Conservation (phyloP, 2,113 vertebrate genomes). For the Sorex araneus region DNA sequence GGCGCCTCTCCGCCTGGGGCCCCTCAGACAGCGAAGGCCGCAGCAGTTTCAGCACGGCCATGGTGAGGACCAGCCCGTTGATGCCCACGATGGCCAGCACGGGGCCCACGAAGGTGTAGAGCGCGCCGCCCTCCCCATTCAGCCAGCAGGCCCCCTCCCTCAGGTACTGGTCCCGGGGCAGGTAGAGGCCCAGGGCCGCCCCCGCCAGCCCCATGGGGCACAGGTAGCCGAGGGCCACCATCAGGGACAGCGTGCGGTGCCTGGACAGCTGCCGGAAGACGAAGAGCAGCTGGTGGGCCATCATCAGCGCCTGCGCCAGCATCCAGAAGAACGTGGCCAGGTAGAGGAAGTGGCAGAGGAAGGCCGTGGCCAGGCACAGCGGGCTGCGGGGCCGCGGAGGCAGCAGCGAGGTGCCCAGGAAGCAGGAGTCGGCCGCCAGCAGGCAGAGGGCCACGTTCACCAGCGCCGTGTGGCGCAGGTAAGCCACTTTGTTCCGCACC, state of each 20-base stretch:
- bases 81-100: slow-evolving; percentile 88
- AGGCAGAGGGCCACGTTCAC: slow-evolving; percentile 90
- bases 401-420: slow-evolving; percentile 85
- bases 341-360: slow-evolving; percentile 93
- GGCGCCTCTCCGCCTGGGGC: slow-evolving; percentile 86
- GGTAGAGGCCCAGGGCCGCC: slow-evolving; percentile 87
- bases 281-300: slow-evolving; percentile 91
- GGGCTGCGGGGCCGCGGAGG: not conserved
- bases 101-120: slow-evolving; percentile 90
- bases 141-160: slow-evolving; percentile 88
- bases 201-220: slow-evolving; percentile 90
- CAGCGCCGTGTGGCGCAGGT: slow-evolving; percentile 90
- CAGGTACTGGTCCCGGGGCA: slow-evolving; percentile 86
- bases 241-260: slow-evolving; percentile 84
- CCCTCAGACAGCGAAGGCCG: slow-evolving; percentile 84
- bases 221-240: slow-evolving; percentile 90
- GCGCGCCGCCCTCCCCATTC: slow-evolving; percentile 84
- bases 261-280: slow-evolving; percentile 90
- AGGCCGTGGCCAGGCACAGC: slow-evolving; percentile 88
- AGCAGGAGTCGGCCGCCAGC: slow-evolving; percentile 90
- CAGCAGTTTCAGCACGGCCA: slow-evolving; percentile 90
- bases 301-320: slow-evolving; percentile 90
- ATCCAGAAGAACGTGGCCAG: slow-evolving; percentile 94
- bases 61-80: slow-evolving; percentile 89
- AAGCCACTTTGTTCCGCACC: slow-evolving; percentile 88